Evolutionary conservation across 2,888 invertebrate species (phyloP), one percentile per base, ranked within the genome.

Genomic region (Pecten maximus): DNA sequence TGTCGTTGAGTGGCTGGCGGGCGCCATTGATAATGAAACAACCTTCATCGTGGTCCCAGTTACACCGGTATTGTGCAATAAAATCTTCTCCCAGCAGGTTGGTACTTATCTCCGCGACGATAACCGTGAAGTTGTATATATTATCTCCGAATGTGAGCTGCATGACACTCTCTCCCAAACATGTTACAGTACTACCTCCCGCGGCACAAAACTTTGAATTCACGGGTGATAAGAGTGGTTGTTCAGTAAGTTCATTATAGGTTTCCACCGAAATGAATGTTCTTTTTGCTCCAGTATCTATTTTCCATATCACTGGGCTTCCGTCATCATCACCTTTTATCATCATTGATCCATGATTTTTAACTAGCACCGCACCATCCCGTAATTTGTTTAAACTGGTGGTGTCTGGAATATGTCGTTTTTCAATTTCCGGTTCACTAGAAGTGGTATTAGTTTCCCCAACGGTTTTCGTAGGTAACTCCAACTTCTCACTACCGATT

Each of bases 251-350:
- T 15, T 15, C 12, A 3, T 89, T 19, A 60, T 28, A 89, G 12
- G 89, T 74, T 2, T 89, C 89, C 0, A 28, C 48, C 1, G 60
- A 60, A 28, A 89, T 89, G 19, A 89, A 89, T 1, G 88, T 88
- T 35, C 35, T 10, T 28, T 28, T 50, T 0, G 88, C 88, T 28
- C 88, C 88, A 28, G 88, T 88, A 50, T 88, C 88, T 6, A 88
- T 88, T 48, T 88, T 88, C 88, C 88, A 88, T 35, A 28, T 16
- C 8, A 88, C 44, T 2, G 50, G 88, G 16, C 35, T 50, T 23
- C 88, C 88, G 44, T 88, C 88, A 19, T 48, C 35, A 39, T n/a
- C 12, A 12, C 88, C 88, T 2, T 50, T 28, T 39, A 87, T 6
- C 39, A 8, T 39, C 87, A 87, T 88, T n/a, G 19, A 2, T n/a